These are phyloP conservation scores for Sanderia malayensis DNA, from an alignment of 30 jellyfish, hydroid and myxozoan genomes.

Conservation along the genomic window DNA sequence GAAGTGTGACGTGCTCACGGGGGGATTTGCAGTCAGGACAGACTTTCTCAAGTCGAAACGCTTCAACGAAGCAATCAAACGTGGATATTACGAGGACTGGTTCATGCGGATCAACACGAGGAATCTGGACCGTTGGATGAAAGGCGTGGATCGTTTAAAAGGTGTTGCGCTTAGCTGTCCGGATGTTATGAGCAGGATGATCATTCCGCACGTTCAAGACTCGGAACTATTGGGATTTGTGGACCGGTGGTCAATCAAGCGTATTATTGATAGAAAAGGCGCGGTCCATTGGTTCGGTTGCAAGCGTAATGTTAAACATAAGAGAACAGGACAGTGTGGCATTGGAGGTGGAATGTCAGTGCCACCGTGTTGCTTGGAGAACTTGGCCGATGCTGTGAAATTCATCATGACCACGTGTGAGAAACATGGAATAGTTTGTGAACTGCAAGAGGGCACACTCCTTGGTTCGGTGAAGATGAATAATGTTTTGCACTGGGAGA, in stretches of 20 bases:
- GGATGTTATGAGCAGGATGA: conserved; percentile 63
- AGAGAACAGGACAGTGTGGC: conserved; percentile 39
- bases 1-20: conserved; percentile 49
- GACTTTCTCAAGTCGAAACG: conserved; percentile 6
- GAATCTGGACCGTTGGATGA: not conserved
- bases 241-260: conserved; percentile 66
- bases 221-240: conserved; percentile 36
- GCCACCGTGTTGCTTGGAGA: conserved; percentile 94
- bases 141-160: not conserved
- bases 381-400: conserved; percentile 67
- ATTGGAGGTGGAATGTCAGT: conserved; percentile 85
- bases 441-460: conserved; percentile 79
- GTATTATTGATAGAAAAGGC: conserved; percentile 35
- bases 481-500: conserved; percentile 82
- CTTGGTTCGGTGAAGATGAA: conserved; percentile 84
- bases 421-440: conserved; percentile 43
- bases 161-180: conserved; percentile 68
- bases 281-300: conserved; percentile 78
- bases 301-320: conserved; percentile 32
- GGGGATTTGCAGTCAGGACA: conserved; percentile 62
- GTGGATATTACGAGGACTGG: conserved; percentile 85
- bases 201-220: conserved; percentile 4
- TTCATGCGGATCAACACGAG: conserved; percentile 45
- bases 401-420: conserved; percentile 50
- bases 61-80: conserved; percentile 28